Evolutionary conservation across 2,888 invertebrate species (phyloP), one percentile per base, ranked within the genome.

Genomic region (Synanthedon vespiformis): DNA sequence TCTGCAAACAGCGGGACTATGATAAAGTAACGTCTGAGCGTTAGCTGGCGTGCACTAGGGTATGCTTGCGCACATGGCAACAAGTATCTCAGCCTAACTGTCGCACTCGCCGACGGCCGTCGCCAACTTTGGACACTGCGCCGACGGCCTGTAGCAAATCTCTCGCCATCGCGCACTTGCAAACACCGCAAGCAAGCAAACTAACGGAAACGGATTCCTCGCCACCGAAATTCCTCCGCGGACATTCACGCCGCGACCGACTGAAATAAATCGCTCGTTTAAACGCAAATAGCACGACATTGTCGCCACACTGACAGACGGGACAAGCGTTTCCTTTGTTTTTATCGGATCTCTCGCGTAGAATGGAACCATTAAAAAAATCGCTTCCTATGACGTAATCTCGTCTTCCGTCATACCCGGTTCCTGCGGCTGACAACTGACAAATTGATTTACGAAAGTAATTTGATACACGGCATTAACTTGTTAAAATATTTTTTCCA

Each of bases 211-310:
- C 71, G 62, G 62, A 82, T 82, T 80, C 84, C 80, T 79, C 72
- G 74, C 77, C 79, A 72, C 83, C 84, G 72, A 86, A 86, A 85
- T 86, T 83, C 85, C 85, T 68, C 68, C 63, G 84, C 78, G 85
- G 83, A 78, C 86, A 66, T 86, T 86, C 86, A 86, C 85, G 84
- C 74, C 74, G 67, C 82, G 73, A 77, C 78, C 74, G 83, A 83
- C 85, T 86, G 82, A 86, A 86, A 86, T 86, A 85, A 85, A 83
- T 82, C 80, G 83, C 79, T 77, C 79, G 76, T 85, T 81, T 82
- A 81, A 34, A 84, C 85, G 77, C 80, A 85, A 85, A 86, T 83
- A 85, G 84, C 81, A 75, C 77, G 71, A 77, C 80, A 84, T 80
- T 84, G 84, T 84, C 80, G 76, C 72, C 76, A 73, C 81, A 82